Evolutionary conservation across 2,113 vertebrate species (phyloP).

Genomic region (Hydrolagus affinis): DNA sequence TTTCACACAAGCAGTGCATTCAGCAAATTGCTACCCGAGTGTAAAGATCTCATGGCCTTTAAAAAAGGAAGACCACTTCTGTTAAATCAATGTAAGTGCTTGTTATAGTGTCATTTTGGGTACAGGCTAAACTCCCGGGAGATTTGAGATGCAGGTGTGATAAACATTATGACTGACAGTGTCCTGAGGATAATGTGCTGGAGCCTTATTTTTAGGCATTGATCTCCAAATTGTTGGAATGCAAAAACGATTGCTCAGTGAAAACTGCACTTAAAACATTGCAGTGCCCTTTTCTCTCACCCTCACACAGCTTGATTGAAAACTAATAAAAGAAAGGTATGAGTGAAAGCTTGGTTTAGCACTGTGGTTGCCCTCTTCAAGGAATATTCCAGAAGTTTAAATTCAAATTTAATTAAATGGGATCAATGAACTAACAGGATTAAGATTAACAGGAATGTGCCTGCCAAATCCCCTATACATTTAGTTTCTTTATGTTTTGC

Average conservation of each 20-base stretch:
- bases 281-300: not conserved
- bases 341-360: not conserved
- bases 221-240: not conserved
- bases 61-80: not conserved
- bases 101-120: not conserved
- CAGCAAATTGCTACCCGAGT: not conserved
- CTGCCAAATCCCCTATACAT: not conserved
- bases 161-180: not conserved
- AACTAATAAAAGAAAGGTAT: not conserved
- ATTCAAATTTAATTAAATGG: not conserved
- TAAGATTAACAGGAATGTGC: not conserved
- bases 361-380: not conserved
- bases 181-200: not conserved
- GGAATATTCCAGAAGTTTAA: not conserved
- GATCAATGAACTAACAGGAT: too few species aligned
- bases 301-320: not conserved
- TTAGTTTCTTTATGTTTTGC: not conserved
- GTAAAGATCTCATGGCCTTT: not conserved
- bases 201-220: not conserved
- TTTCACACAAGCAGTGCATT: not conserved
- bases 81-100: not conserved
- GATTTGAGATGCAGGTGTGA: slow-evolving; percentile 18
- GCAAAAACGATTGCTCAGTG: not conserved
- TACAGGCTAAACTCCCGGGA: slow-evolving; percentile 7
- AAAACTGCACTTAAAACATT: not conserved